These are phyloP conservation scores for Thamnophis sirtalis DNA, from an alignment of 2,113 vertebrate species.

Conservation along the genomic window DNA sequence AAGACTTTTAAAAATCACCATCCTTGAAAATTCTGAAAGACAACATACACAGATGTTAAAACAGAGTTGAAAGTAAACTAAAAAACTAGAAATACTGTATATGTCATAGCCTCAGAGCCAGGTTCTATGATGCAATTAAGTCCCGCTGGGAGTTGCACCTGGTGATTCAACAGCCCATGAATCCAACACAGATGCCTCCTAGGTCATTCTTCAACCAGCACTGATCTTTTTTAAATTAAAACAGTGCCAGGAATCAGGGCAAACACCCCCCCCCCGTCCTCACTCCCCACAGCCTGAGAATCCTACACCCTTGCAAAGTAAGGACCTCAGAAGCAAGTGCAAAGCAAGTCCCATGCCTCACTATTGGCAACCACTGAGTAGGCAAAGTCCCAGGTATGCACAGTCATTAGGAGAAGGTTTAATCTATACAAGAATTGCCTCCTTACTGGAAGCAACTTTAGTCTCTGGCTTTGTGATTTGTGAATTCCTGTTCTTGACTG, in stretches of 20 bases:
- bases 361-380: neutral
- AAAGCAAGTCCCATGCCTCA: neutral
- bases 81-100: neutral
- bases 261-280: accelerated
- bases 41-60: neutral
- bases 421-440: neutral
- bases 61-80: neutral
- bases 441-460: neutral
- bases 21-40: neutral
- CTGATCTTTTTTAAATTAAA: neutral
- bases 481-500: neutral
- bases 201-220: neutral
- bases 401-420: neutral
- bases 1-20: neutral
- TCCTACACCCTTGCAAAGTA: neutral
- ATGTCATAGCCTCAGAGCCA: neutral
- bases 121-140: neutral
- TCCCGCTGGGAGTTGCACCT: neutral
- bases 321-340: neutral
- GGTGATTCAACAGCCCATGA: neutral
- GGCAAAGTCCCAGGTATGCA: neutral
- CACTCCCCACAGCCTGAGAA: neutral
- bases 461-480: neutral
- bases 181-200: neutral
- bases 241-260: neutral